Conservation (phyloP, 2,797 vertebrate species). For the Acanthornis magna region DNA sequence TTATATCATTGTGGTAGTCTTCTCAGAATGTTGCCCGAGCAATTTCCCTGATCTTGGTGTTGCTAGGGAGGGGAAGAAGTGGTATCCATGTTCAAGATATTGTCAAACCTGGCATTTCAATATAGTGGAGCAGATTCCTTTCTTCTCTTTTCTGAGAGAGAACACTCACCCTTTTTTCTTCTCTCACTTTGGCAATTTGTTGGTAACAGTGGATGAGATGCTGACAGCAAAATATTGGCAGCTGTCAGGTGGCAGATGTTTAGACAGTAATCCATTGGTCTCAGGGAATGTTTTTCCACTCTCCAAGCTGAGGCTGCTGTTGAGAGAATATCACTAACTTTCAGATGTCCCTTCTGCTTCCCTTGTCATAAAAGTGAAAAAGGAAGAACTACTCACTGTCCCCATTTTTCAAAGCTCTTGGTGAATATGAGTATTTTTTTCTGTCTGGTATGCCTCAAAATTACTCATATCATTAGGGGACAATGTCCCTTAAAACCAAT, state of each 20-base stretch:
- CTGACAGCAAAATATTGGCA: neutral
- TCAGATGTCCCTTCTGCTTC: neutral
- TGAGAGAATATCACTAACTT: neutral
- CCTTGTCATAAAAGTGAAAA: too few species aligned
- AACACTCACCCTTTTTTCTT: neutral
- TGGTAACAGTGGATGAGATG: neutral
- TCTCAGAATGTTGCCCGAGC: neutral
- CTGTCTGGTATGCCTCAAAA: neutral
- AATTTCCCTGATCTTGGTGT: neutral
- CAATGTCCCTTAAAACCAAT: neutral
- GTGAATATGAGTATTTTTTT: neutral
- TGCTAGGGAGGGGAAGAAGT: neutral
- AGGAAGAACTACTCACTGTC: too few species aligned
- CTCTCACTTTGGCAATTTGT: neutral
- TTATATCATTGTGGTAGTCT: neutral
- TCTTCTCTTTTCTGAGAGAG: neutral
- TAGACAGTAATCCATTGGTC: neutral
- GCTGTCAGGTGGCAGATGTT: neutral
- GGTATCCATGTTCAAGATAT: neutral
- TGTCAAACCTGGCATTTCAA: neutral
- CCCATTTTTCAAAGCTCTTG: neutral
- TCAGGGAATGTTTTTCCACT: neutral
- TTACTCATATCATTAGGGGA: neutral
- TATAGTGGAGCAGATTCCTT: neutral
- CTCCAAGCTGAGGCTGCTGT: neutral